Evolutionary conservation across 1,140 invertebrate genomes (phyloP).

Genomic region (Cherax destructor): DNA sequence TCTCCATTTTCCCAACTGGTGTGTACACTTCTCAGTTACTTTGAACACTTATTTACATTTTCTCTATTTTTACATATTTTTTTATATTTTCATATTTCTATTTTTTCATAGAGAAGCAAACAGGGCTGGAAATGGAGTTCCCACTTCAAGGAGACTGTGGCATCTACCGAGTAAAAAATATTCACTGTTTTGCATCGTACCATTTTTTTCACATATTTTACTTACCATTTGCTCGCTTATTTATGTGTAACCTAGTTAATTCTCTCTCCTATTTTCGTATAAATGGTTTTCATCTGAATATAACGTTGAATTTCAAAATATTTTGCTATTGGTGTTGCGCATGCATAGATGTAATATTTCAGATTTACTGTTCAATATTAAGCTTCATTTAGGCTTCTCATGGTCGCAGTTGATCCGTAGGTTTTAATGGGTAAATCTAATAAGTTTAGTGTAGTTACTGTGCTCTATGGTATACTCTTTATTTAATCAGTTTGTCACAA

Average conservation of each 20-base stretch:
- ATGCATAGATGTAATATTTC: constrained; percentile 61
- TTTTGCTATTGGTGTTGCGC: constrained; percentile 67
- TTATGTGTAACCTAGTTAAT: constrained; percentile 62
- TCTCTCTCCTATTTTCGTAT: constrained; percentile 61
- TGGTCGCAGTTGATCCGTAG: constrained; percentile 45
- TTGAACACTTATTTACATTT: constrained; percentile 50
- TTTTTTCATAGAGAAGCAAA: constrained; percentile 70
- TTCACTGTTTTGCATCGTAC: constrained; percentile 69
- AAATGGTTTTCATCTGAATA: constrained; percentile 55
- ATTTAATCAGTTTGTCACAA: constrained; percentile 13
- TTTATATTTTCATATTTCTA: constrained; percentile 69
- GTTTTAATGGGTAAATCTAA: constrained; percentile 18
- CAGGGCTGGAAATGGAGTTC: constrained; percentile 68
- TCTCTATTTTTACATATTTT: constrained; percentile 64
- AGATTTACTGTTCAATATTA: constrained; percentile 54
- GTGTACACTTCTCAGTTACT: constrained; percentile 36
- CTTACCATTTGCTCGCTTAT: constrained; percentile 66
- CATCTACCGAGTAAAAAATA: constrained; percentile 68
- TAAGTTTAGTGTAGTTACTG: constrained; percentile 7
- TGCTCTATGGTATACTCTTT: constrained; percentile 15
- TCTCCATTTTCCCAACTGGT: constrained; percentile 34
- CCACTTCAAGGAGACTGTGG: constrained; percentile 68
- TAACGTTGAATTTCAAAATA: constrained; percentile 63
- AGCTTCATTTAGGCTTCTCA: constrained; percentile 61
- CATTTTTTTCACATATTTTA: constrained; percentile 66